Evolutionary conservation across 2,113 vertebrate species (phyloP).

Genomic region (Brachyhypopomus occidentalis): DNA sequence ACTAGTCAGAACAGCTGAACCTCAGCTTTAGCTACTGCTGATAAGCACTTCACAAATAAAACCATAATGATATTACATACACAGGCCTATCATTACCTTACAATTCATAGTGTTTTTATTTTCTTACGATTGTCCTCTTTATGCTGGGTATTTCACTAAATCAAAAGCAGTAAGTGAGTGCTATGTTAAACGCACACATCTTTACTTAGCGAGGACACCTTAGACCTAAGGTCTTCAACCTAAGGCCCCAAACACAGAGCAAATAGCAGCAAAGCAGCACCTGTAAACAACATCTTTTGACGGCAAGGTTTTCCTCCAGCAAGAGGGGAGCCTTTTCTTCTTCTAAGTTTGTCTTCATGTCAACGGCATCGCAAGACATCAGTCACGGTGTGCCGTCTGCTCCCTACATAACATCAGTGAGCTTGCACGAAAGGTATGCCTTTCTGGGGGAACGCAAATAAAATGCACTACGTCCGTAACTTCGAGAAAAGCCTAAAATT

Average conservation of each 20-base stretch:
- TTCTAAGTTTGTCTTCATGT: background rate
- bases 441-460: background rate
- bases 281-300: background rate
- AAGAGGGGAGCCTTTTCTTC: conserved; percentile 10
- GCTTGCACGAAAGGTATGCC: background rate
- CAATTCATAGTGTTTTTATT: background rate
- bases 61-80: background rate
- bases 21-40: background rate
- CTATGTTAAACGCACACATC: background rate
- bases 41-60: background rate
- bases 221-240: background rate
- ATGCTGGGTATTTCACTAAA: background rate
- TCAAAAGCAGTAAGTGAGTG: background rate
- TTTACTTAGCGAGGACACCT: conserved; percentile 1
- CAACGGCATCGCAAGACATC: conserved; percentile 1
- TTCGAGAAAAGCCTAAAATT: too few relatives aligned
- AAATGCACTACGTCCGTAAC: background rate
- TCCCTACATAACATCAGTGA: background rate
- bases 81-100: too few relatives aligned
- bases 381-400: background rate
- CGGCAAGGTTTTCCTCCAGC: conserved; percentile 3
- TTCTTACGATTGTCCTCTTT: background rate
- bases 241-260: background rate
- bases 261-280: background rate
- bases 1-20: too few relatives aligned